Evolutionary conservation across 1,140 invertebrate species (phyloP), one percentile per base, ranked within the genome.

Genomic region (Oedothorax gibbosus): DNA sequence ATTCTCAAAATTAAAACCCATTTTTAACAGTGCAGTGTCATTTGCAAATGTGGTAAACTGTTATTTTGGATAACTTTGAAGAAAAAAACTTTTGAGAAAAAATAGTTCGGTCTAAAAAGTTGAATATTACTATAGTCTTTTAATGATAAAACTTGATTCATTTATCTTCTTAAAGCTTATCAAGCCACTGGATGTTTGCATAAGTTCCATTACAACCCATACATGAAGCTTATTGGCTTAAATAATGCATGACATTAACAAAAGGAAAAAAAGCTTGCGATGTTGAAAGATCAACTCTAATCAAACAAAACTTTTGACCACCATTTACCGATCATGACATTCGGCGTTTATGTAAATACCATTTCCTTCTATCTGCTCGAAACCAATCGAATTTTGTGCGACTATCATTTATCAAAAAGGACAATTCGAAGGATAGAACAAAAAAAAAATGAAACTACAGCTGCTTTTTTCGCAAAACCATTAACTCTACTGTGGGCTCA

Each of bases 271-370:
- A 71, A n/a, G 35, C 20, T 57, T 56, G 11, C 21, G 21, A 56
- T 20, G 54, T 9, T 73, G 51, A 57, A 71, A 54, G 71, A 54
- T 73, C 71, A 56, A 56, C 51, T 21, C 7, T 35, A 73, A 73
- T 73, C 71, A 73, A 54, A 73, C 71, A 73, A 73, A 73, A 20
- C 18, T 51, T 51, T n/a, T 54, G 49, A 10, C 51, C 49, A 53
- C 53, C 54, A 21, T 57, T 73, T 73, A 73, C 14, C 51, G 7
- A 57, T 14, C 71, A 73, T 57, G 71, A 56, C 71, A 73, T 56
- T 57, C 8, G 35, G 18, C 51, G 75, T 77, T 77, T 77, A 64
- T 77, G 56, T 77, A 64, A 77, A 77, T 77, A 64, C 14, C 8
- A 20, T 18, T 62, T 64, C n/a, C 57, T 77, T 77, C 18, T 50